Conservation (phyloP, 2,888 invertebrate species). For the Neoaliturus tenellus region DNA sequence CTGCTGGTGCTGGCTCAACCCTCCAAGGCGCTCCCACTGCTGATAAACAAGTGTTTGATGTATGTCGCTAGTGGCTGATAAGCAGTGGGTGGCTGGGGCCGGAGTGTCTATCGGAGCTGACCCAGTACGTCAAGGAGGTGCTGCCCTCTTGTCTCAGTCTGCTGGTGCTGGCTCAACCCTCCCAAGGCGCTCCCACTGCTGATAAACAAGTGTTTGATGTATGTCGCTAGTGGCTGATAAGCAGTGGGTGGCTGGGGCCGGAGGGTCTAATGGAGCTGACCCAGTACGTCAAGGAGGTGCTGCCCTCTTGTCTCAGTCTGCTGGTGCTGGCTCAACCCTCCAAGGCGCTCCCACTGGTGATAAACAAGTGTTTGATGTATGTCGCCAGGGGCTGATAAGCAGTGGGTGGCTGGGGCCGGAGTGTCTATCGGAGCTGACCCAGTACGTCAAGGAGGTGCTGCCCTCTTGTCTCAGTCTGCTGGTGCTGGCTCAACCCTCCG, state of each 20-base stretch:
- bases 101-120: slow-evolving; percentile 77
- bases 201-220: slow-evolving; percentile 77
- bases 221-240: slow-evolving; percentile 76
- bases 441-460: slow-evolving; percentile 72
- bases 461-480: slow-evolving; percentile 67
- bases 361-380: slow-evolving; percentile 77
- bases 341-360: slow-evolving; percentile 73
- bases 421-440: slow-evolving; percentile 77
- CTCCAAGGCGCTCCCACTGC: slow-evolving; percentile 72
- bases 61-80: slow-evolving; percentile 76
- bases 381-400: slow-evolving; percentile 77
- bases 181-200: slow-evolving; percentile 74
- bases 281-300: slow-evolving; percentile 72
- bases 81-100: slow-evolving; percentile 76
- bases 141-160: slow-evolving; percentile 66
- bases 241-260: slow-evolving; percentile 75
- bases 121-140: slow-evolving; percentile 73
- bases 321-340: slow-evolving; percentile 68
- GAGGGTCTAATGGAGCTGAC: slow-evolving; percentile 78
- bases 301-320: slow-evolving; percentile 66
- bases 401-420: slow-evolving; percentile 75
- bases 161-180: slow-evolving; percentile 66
- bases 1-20: slow-evolving; percentile 67
- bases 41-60: slow-evolving; percentile 78
- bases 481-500: slow-evolving; percentile 69